Conservation (phyloP, 2,888 invertebrate genomes). For the Nysson spinosus region DNA sequence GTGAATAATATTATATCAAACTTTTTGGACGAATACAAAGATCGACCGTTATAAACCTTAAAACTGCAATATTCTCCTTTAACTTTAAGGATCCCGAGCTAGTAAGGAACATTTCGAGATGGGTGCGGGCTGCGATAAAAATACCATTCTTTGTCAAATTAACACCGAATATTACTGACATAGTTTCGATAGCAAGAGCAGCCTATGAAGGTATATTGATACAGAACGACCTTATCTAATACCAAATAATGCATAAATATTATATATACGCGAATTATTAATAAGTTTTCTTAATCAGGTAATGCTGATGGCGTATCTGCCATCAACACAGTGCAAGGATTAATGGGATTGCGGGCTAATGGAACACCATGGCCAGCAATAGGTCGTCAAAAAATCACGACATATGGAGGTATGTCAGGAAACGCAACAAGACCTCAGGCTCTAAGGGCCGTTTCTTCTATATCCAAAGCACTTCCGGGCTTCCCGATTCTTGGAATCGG, state of each 20-base stretch:
- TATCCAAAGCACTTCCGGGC: constrained; percentile 89
- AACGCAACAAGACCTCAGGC: constrained; percentile 98
- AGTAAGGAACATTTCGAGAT: constrained; percentile 92
- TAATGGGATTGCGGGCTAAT: constrained; percentile 91
- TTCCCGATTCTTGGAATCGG: constrained; percentile 97
- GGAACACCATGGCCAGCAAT: constrained; percentile 95
- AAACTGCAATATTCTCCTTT: not conserved
- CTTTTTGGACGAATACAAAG: no score
- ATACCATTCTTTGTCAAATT: constrained; percentile 98
- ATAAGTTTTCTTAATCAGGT: constrained; percentile 79
- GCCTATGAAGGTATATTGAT: constrained; percentile 93
- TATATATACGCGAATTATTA: not conserved
- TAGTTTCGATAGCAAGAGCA: constrained; percentile 91
- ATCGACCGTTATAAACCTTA: no score
- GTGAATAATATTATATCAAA: no score
- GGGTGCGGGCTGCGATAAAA: constrained; percentile 91
- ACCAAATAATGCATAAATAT: not conserved
- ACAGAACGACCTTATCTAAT: not conserved
- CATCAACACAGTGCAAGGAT: constrained; percentile 97
- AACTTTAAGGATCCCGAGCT: constrained; percentile 86
- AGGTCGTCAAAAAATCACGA: constrained; percentile 88
- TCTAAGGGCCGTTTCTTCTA: constrained; percentile 92
- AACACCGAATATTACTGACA: constrained; percentile 98
- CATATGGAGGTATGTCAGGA: constrained; percentile 95
- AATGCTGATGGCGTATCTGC: constrained; percentile 97